phyloP scores from a whole-genome alignment of 2,113 vertebrate genomes.

The Phalacrocorax pelagicus region DNA sequence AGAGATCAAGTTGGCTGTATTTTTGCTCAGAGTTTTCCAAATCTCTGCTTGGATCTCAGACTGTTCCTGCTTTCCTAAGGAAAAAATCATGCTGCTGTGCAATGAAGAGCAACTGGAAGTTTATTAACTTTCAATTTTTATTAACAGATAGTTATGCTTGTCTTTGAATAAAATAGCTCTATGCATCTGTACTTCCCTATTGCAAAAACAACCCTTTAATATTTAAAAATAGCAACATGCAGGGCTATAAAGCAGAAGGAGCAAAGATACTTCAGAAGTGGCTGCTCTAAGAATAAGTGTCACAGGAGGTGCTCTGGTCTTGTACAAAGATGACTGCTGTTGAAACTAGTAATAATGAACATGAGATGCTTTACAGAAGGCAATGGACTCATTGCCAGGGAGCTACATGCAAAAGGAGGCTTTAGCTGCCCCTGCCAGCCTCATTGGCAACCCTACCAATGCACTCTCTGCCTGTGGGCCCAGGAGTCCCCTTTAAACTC shows the following conservation, averaged over 20 bases:
- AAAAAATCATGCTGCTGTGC: not conserved
- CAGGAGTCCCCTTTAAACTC: not conserved
- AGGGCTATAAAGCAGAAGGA: not conserved
- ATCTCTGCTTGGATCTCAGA: not conserved
- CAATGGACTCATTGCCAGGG: not conserved
- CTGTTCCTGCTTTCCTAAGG: not conserved
- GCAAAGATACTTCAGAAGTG: not conserved
- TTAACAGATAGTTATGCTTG: not conserved
- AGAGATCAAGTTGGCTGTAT: not conserved
- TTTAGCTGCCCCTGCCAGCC: not conserved
- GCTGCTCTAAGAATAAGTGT: not conserved
- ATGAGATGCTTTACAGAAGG: not conserved
- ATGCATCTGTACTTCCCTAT: not conserved
- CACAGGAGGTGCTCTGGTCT: not conserved
- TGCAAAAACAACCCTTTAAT: not conserved
- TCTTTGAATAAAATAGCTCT: not conserved
- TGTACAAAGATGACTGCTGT: not conserved
- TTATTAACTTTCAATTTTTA: not conserved
- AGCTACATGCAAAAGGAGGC: accelerated
- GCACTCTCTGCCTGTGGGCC: not conserved
- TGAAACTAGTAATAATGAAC: not conserved
- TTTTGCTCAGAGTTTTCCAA: not conserved
- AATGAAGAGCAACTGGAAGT: not conserved
- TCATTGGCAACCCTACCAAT: accelerated
- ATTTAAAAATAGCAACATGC: not conserved